Conservation (phyloP, 2,113 vertebrate genomes). For the Pedetes capensis region DNA sequence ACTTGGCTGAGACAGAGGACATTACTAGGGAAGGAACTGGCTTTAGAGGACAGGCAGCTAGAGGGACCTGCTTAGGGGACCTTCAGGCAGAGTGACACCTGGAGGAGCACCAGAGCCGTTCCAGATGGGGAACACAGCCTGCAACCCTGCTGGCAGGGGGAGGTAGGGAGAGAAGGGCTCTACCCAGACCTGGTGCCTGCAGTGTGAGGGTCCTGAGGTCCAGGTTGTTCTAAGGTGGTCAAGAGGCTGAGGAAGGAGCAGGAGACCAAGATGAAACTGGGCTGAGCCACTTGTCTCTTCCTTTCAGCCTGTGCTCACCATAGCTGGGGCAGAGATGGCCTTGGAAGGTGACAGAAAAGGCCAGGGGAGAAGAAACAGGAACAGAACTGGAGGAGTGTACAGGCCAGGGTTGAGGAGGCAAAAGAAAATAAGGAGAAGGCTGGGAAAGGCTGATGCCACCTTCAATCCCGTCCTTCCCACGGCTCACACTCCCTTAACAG, state of each 20-base stretch:
- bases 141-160: background rate
- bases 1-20: background rate
- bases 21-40: background rate
- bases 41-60: background rate
- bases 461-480: too few species aligned
- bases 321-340: background rate
- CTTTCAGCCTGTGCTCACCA: background rate
- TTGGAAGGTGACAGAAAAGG: background rate
- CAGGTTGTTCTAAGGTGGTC: background rate
- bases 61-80: background rate
- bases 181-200: background rate
- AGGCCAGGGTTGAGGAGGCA: too few species aligned
- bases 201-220: background rate
- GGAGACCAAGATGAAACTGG: background rate
- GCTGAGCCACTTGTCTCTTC: background rate
- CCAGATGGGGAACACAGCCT: background rate
- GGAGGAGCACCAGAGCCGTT: background rate
- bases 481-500: background rate
- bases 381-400: background rate
- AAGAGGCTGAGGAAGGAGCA: too few species aligned
- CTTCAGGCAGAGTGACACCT: background rate
- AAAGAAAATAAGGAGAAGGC: background rate
- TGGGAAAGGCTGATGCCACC: background rate
- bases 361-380: background rate
- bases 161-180: background rate